Evolutionary conservation across 2,888 invertebrate genomes (phyloP).

Genomic region (Sphaerophoria taeniata): DNA sequence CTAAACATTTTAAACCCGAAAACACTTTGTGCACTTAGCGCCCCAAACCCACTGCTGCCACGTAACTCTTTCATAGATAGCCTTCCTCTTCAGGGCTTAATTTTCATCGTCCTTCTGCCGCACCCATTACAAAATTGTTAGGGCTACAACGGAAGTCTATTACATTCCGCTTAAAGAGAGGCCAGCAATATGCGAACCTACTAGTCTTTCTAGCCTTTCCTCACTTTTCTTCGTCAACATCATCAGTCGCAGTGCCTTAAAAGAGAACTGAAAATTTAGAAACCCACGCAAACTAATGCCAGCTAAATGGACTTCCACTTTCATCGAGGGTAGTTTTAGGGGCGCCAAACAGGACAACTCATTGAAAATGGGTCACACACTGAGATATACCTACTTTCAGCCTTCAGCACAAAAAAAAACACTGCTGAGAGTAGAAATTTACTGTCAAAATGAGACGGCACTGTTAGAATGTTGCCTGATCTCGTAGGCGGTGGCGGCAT

Average conservation of each 20-base stretch:
- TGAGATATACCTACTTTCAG: constrained; percentile 27
- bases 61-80: neutral
- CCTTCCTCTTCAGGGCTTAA: constrained; percentile 1
- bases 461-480: constrained; percentile 11
- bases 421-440: constrained; percentile 4
- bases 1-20: constrained; percentile 18
- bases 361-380: constrained; percentile 70
- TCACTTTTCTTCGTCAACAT: constrained; percentile 10
- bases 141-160: constrained; percentile 55
- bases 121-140: constrained; percentile 35
- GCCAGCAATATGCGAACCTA: constrained; percentile 25
- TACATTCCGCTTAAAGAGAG: constrained; percentile 41
- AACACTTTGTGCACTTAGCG: constrained; percentile 30
- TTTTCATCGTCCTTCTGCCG: constrained; percentile 23
- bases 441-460: constrained; percentile 18
- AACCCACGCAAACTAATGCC: constrained; percentile 61
- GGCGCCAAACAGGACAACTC: constrained; percentile 14
- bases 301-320: constrained; percentile 64
- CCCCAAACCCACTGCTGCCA: neutral
- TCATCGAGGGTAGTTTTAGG: constrained; percentile 1
- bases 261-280: constrained; percentile 11
- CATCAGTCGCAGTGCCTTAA: neutral
- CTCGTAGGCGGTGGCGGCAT: neutral
- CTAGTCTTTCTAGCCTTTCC: neutral
- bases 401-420: constrained; percentile 28